phyloP scores from a whole-genome alignment of 92 coral and sea anemone genomes.

The Phenganax subtilis region DNA sequence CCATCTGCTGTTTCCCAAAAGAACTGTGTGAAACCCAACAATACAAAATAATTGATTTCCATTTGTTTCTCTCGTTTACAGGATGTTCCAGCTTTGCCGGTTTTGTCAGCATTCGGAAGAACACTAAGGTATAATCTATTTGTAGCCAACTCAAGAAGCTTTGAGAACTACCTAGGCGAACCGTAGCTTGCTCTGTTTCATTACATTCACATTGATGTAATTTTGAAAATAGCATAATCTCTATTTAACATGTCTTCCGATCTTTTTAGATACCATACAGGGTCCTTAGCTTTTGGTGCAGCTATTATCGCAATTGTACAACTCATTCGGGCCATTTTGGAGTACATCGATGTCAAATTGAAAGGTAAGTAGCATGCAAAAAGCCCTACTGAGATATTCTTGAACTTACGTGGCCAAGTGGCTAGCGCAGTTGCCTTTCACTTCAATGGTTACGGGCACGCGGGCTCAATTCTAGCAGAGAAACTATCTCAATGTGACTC shows the following conservation, averaged over 20 bases:
- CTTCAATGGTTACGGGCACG: too few relatives aligned
- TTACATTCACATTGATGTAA: not conserved
- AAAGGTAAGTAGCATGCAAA: conserved; percentile 50
- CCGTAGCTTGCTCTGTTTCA: too few relatives aligned
- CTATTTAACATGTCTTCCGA: not conserved
- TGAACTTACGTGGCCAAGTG: too few relatives aligned
- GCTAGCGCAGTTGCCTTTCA: too few relatives aligned
- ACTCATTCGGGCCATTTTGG: conserved; percentile 76
- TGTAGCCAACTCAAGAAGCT: not conserved
- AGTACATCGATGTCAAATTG: conserved; percentile 80
- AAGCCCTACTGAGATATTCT: not conserved
- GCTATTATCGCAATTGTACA: conserved; percentile 95
- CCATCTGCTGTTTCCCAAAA: too few relatives aligned
- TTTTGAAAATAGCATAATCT: not conserved
- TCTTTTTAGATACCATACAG: conserved; percentile 78
- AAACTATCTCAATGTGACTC: too few relatives aligned
- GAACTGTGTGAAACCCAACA: not conserved
- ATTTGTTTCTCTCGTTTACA: conserved; percentile 20
- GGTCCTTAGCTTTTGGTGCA: conserved; percentile 95
- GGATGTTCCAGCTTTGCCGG: conserved; percentile 92
- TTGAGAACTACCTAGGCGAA: not conserved
- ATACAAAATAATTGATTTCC: not conserved
- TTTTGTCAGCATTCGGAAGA: conserved; percentile 77
- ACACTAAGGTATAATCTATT: conserved; percentile 64
- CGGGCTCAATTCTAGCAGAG: too few relatives aligned